Evolutionary conservation across 2,113 vertebrate species (phyloP), one percentile per base, ranked within the genome.

Genomic region (Alexandromys fortis): DNA sequence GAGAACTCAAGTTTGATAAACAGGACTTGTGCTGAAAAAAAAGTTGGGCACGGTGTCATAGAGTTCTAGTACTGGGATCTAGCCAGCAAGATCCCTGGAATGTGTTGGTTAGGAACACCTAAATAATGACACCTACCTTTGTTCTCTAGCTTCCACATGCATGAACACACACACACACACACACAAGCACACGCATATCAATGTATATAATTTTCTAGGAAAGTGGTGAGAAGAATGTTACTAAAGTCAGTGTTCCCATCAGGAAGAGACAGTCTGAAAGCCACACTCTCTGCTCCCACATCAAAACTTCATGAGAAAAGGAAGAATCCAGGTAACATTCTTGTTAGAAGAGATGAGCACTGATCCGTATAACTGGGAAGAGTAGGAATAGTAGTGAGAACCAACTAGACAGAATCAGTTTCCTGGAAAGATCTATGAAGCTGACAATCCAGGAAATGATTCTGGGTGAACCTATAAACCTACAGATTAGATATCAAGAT

Each of bases 391-490:
- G 19, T 24, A 35, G 45, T 28, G 65, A 89, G 73, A 93, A 65
- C 35, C 49, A 90, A 55, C 14, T 14, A 70, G 49, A 89, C 91
- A 92, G 72, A 95, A 67, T 90, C 13, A 45, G n/a, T 42, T 38
- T 89, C 78, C 65, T 82, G 75, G 94, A 86, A 85, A 75, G 55
- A 95, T 79, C 73, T 38, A 75, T 67, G 61, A 73, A 82, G 68
- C 47, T 47, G 73, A 77, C 68, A 68, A 72, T 52, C 14, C 21
- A 79, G 7, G 28, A 45, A 67, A 83, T 55, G 30, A 72, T 47
- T 72, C 7, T 76, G 49, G 30, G 7, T 35, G 0, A 81, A 24
- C 63, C 13, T 47, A 33, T 3, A 65, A 13, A n/a, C 24, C n/a
- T 5, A 81, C 49, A 81, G 33, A 72, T 1, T 33, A 87, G 26